Evolutionary conservation across 2,797 vertebrate species (phyloP).

Genomic region (Microtus californicus): DNA sequence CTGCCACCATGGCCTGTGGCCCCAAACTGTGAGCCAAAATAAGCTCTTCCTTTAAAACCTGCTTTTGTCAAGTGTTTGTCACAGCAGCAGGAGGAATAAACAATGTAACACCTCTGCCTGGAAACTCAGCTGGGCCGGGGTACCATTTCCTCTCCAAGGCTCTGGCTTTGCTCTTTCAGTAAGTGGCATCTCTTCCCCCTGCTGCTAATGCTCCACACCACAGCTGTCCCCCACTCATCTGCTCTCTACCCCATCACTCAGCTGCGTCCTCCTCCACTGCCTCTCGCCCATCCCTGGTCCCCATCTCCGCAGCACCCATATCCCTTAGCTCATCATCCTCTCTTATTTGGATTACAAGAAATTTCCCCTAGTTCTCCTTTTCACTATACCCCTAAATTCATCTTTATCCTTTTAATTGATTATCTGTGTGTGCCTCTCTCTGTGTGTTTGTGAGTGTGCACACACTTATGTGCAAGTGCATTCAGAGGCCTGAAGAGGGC

Average conservation of each 20-base stretch:
- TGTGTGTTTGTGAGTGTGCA: neutral
- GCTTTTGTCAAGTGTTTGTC: neutral
- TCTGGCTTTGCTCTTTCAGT: neutral
- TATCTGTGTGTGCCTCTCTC: neutral
- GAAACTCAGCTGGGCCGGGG: neutral
- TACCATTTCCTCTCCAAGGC: neutral
- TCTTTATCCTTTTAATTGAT: neutral
- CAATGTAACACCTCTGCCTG: neutral
- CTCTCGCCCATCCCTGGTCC: neutral
- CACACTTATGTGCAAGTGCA: neutral
- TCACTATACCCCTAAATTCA: neutral
- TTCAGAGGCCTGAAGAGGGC: neutral
- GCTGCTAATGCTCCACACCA: neutral
- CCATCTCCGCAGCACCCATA: neutral
- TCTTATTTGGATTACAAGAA: neutral
- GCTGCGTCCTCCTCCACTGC: neutral
- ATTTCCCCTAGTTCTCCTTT: neutral
- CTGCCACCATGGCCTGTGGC: fast-evolving
- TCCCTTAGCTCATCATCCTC: neutral
- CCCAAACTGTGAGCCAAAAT: neutral
- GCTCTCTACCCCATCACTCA: neutral
- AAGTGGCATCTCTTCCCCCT: neutral
- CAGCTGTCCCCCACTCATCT: neutral
- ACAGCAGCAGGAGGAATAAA: neutral
- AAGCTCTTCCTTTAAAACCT: neutral